phyloP scores from a whole-genome alignment of 2,113 vertebrate species.

The Heliornis fulica region DNA sequence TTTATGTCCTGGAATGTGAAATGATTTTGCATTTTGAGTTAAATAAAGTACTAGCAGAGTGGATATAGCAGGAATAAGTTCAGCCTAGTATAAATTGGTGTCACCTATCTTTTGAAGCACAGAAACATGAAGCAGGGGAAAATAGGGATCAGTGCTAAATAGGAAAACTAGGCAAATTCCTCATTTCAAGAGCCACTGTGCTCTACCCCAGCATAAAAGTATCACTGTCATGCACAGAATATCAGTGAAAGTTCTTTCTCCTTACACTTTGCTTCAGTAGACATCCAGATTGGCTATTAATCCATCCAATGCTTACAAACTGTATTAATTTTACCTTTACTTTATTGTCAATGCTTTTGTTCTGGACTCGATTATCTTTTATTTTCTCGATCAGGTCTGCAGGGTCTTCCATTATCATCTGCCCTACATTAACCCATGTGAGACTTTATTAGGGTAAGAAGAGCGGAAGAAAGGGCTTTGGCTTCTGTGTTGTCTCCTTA shows the following conservation, averaged over 20 bases:
- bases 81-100: neutral
- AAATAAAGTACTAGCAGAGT: neutral
- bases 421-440: neutral
- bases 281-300: neutral
- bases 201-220: neutral
- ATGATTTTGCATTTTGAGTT: conserved; percentile 9
- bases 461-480: neutral
- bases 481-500: neutral
- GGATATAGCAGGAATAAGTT: neutral
- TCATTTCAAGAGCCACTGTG: neutral
- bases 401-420: neutral
- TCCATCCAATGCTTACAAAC: neutral
- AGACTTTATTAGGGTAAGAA: neutral
- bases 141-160: neutral
- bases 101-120: neutral
- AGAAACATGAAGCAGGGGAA: neutral
- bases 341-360: neutral
- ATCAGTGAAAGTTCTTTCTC: neutral
- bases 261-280: neutral
- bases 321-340: neutral
- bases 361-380: neutral
- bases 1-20: neutral
- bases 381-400: neutral
- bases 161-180: neutral
- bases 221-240: neutral